Evolutionary conservation across 2,888 invertebrate genomes (phyloP), one percentile per base, ranked within the genome.

Genomic region (Amitus sp.): DNA sequence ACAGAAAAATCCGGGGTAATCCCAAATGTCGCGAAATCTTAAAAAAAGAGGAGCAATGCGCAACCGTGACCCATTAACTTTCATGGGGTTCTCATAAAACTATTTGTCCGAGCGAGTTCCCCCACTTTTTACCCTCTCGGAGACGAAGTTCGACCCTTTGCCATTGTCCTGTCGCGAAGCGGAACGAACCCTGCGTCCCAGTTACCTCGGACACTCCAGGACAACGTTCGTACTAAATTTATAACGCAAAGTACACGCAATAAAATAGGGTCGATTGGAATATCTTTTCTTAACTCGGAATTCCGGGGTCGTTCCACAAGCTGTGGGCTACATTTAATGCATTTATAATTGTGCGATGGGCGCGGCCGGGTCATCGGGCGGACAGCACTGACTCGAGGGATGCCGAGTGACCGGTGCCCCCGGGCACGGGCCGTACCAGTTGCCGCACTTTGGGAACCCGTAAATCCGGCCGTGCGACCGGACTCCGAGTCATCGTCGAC

Each of bases 201-300:
- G 19, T 40, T 57, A 23, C 37, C 42, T 34, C 19, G 40, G 30
- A 40, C 37, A 20, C 9, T 20, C 37, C 47, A 59, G 51, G 37
- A 2, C 37, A 37, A 37, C 37, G 37, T 37, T 42, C 48, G 23
- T 51, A 34, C 61, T 62, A 65, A 72, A 79, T 79, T 79, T 79
- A 79, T 78, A 76, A 79, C 72, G 68, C 73, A 79, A 79, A 79
- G 78, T 79, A 79, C 79, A 75, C 66, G 79, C 74, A 75, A 79
- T 79, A 77, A 79, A 78, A 71, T 76, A 64, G 19, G 47, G 37
- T 20, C 50, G 55, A 76, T 77, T 78, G 76, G 76, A 78, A 78
- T 74, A 73, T 75, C 74, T 34, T 53, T 53, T 43, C 23, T 12
- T 18, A 30, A 57, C 53, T 64, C 57, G 62, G 67, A 2, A 72